Evolutionary conservation across 2,797 vertebrate species (phyloP), one percentile per base, ranked within the genome.

Genomic region (Zalophus californianus): DNA sequence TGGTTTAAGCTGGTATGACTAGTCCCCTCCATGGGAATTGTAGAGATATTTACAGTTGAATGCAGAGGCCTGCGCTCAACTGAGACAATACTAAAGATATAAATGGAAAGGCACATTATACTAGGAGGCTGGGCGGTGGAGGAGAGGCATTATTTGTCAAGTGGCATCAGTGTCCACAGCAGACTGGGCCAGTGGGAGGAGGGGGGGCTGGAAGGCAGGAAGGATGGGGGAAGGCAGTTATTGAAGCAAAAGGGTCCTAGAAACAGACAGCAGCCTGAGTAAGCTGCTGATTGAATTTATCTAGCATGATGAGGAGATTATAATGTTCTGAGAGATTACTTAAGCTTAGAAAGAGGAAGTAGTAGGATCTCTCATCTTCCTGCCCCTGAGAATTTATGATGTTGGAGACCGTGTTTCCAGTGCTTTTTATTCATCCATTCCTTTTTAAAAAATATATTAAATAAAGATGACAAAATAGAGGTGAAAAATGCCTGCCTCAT

Each of bases 341-440:
- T 72, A 68, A 78, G 82, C 12, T 97, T 96, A 95, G 84, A 68
- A 93, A 90, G 50, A 95, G 97, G 96, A 97, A 97, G 77, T 32
- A 9, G 35, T 80, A 56, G 56, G 85, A 94, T 66, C 60, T 68
- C 84, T 73, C 86, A 90, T 93, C 89, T 93, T 96, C 86, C 88
- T 96, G 93, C 29, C 68, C 5, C 32, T 52, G 62, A 94, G 83
- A 90, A 92, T 94, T 77, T 93, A 78, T n/a, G 54, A 78, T 48
- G 54, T 25, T 62, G 86, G 52, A 77, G 62, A n/a, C 29, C 5
- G 25, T 60, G 21, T 62, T 92, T 96, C 58, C 79, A 72, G 35
- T 66, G 64, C 18, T 77, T 89, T 72, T 62, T 54, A 52, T 79
- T 88, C 38, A 73, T 75, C 86, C 44, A 38, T 88, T 96, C 29